phyloP scores from a whole-genome alignment of 2,797 vertebrate species.

The Typhlichthys eigenmanni region DNA sequence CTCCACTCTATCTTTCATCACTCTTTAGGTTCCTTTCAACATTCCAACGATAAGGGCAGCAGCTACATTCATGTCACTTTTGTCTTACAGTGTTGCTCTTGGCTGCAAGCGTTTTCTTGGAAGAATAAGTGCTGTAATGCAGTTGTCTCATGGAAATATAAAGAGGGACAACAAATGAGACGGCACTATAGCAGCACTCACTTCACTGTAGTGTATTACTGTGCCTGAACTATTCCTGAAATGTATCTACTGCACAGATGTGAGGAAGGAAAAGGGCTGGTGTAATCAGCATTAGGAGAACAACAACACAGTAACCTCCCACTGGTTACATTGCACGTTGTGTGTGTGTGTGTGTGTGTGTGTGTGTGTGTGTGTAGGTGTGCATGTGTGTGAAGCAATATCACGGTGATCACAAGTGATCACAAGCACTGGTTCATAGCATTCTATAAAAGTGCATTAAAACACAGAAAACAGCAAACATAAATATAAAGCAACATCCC shows the following conservation, averaged over 20 bases:
- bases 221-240: conserved; percentile 7
- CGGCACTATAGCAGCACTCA: background rate
- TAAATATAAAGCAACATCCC: background rate
- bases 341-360: conserved; percentile 18
- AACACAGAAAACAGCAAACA: conserved; percentile 1
- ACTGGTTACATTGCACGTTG: background rate
- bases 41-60: conserved; percentile 46
- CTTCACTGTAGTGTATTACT: background rate
- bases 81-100: conserved; percentile 17
- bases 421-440: conserved; percentile 25
- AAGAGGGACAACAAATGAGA: background rate
- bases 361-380: background rate
- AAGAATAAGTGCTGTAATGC: conserved; percentile 2
- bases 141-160: background rate
- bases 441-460: conserved; percentile 44
- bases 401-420: conserved; percentile 18
- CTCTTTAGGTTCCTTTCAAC: conserved; percentile 24
- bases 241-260: conserved; percentile 18
- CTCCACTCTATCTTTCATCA: conserved; percentile 10
- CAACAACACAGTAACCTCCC: conserved; percentile 32
- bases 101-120: conserved; percentile 11
- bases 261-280: conserved; percentile 54
- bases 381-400: no score
- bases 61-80: conserved; percentile 1
- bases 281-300: conserved; percentile 45